These are phyloP conservation scores for Hirtodrosophila alboralis DNA, from an alignment of 2,888 invertebrate genomes.

Conservation along the genomic window DNA sequence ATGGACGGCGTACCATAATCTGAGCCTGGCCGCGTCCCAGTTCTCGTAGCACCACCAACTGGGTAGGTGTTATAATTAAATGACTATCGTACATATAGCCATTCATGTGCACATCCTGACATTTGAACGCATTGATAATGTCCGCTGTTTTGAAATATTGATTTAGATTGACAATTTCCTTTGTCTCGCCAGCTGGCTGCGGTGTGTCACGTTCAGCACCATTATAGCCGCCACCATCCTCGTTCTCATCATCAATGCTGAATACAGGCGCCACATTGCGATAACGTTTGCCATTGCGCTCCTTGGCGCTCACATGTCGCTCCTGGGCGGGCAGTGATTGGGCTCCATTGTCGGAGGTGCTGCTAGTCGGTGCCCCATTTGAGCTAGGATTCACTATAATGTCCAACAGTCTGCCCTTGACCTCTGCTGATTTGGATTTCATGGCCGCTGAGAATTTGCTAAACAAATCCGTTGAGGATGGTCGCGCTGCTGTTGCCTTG, in stretches of 20 bases:
- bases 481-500: slow-evolving; percentile 43
- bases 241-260: slow-evolving; percentile 95
- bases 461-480: slow-evolving; percentile 88
- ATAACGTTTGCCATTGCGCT: slow-evolving; percentile 94
- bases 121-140: slow-evolving; percentile 93
- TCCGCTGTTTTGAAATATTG: slow-evolving; percentile 93
- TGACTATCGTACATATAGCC: slow-evolving; percentile 95
- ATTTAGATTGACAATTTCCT: slow-evolving; percentile 92
- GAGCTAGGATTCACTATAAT: slow-evolving; percentile 93
- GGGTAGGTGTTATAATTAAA: slow-evolving; percentile 93
- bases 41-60: slow-evolving; percentile 93
- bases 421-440: slow-evolving; percentile 95
- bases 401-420: slow-evolving; percentile 95
- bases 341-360: slow-evolving; percentile 35
- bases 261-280: slow-evolving; percentile 96
- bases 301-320: slow-evolving; percentile 92
- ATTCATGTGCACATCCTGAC: slow-evolving; percentile 95
- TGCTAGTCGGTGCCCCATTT: slow-evolving; percentile 35
- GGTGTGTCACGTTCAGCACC: slow-evolving; percentile 67
- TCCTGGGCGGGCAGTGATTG: slow-evolving; percentile 84
- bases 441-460: slow-evolving; percentile 94
- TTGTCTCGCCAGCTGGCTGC: slow-evolving; percentile 86
- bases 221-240: slow-evolving; percentile 84
- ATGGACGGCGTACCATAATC: slow-evolving; percentile 93
- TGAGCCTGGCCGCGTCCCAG: slow-evolving; percentile 90